A percentile compares a stretch with the other conserved stretches of the same genome.
These are phyloP conservation scores for Gopherus evgoodei DNA, from an alignment of 2,113 vertebrate genomes.

Conservation along the genomic window DNA sequence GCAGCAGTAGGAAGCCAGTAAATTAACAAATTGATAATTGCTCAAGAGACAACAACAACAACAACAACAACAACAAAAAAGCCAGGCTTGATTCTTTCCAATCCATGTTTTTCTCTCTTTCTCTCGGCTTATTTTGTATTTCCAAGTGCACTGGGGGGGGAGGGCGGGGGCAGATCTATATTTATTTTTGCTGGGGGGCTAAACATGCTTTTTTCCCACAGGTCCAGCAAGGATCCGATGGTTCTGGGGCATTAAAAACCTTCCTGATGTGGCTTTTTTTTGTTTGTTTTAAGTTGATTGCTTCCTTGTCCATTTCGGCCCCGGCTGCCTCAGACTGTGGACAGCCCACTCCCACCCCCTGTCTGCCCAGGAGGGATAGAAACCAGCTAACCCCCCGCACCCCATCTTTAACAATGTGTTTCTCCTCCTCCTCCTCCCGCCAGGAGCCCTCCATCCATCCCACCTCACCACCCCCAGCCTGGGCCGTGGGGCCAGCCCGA, in stretches of 20 bases:
- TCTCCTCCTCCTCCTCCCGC: constrained; percentile 39
- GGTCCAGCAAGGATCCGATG: constrained; percentile 33
- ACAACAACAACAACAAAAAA: not conserved
- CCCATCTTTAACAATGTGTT: constrained; percentile 56
- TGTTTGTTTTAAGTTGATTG: not conserved
- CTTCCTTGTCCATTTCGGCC: constrained; percentile 33
- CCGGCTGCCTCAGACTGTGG: not conserved
- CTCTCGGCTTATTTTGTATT: constrained; percentile 7
- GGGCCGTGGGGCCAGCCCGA: constrained; percentile 40
- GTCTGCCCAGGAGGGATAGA: constrained; percentile 33
- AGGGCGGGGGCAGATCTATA: not conserved
- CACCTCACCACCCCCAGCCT: not conserved
- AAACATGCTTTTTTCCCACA: constrained; percentile 54
- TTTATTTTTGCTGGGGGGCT: not conserved
- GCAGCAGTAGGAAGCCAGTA: constrained; percentile 42
- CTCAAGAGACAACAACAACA: not conserved
- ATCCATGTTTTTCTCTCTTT: constrained; percentile 28
- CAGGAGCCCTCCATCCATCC: constrained; percentile 31
- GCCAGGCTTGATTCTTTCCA: constrained; percentile 34
- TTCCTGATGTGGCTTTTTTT: constrained; percentile 41
- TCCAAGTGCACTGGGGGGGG: not conserved
- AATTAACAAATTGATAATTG: not conserved
- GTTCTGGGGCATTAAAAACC: not conserved
- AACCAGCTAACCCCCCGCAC: constrained; percentile 32
- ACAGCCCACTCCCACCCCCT: not conserved